A percentile compares a stretch with the other conserved stretches of the same genome.
Evolutionary conservation across 2,113 vertebrate species (phyloP).

Genomic region (Budorcas taxicolor): DNA sequence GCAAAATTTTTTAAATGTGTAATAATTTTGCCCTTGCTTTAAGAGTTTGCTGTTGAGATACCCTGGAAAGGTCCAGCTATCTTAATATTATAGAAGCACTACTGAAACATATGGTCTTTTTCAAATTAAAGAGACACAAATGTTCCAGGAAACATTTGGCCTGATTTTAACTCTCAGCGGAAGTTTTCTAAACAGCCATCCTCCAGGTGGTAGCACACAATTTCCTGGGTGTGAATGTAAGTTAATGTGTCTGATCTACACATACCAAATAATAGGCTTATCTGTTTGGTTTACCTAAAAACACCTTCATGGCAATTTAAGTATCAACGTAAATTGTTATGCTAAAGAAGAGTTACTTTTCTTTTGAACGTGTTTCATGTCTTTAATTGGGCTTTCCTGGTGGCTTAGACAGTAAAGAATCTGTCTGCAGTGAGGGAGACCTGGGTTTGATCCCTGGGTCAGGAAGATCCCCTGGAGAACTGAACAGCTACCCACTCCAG

Average conservation of each 20-base stretch:
- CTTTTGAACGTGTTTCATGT: neutral
- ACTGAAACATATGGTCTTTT: neutral
- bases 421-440: neutral
- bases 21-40: neutral
- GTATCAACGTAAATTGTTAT: neutral
- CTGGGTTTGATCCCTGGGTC: neutral
- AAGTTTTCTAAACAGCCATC: neutral
- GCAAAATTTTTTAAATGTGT: neutral
- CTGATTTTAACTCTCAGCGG: neutral
- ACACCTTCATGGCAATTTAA: neutral
- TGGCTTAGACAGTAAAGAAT: neutral
- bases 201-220: neutral
- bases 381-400: neutral
- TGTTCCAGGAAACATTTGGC: neutral
- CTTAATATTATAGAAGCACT: neutral
- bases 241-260: neutral
- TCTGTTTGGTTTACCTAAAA: neutral
- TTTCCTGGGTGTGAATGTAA: neutral
- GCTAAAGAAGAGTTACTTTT: neutral
- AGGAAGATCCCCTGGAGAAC: neutral
- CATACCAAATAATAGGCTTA: rapidly evolving
- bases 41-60: neutral
- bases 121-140: slow-evolving; percentile 1
- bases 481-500: neutral
- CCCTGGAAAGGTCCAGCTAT: neutral